A percentile compares a stretch with the other conserved stretches of the same genome.
Evolutionary conservation across 2,113 vertebrate genomes (phyloP).

Genomic region (Balaenoptera acutorostrata): DNA sequence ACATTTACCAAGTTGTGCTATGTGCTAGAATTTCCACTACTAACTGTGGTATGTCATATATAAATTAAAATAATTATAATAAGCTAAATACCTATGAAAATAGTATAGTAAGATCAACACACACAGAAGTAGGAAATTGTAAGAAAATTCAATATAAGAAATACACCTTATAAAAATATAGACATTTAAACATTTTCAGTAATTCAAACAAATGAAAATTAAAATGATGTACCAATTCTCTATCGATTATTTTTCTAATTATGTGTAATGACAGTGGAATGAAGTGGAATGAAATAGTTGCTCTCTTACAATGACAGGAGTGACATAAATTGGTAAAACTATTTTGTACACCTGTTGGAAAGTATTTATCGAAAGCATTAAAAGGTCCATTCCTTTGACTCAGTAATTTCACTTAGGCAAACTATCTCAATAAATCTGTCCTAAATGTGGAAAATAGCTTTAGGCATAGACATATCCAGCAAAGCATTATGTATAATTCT

Average conservation of each 20-base stretch:
- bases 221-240: neutral
- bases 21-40: neutral
- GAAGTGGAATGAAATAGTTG: neutral
- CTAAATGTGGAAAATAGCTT: neutral
- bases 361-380: neutral
- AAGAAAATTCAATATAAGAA: neutral
- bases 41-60: neutral
- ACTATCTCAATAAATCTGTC: neutral
- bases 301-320: neutral
- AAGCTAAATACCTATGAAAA: neutral
- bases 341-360: neutral
- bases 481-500: neutral
- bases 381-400: neutral
- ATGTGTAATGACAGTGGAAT: neutral
- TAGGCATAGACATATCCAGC: neutral
- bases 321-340: neutral
- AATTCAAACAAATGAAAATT: neutral
- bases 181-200: neutral
- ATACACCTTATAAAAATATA: neutral
- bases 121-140: neutral
- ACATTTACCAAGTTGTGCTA: neutral
- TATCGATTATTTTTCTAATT: neutral
- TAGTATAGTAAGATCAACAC: neutral
- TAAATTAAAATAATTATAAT: neutral
- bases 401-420: neutral